phyloP scores from a whole-genome alignment of 2,888 invertebrate genomes.

The Athrips mouffetella region DNA sequence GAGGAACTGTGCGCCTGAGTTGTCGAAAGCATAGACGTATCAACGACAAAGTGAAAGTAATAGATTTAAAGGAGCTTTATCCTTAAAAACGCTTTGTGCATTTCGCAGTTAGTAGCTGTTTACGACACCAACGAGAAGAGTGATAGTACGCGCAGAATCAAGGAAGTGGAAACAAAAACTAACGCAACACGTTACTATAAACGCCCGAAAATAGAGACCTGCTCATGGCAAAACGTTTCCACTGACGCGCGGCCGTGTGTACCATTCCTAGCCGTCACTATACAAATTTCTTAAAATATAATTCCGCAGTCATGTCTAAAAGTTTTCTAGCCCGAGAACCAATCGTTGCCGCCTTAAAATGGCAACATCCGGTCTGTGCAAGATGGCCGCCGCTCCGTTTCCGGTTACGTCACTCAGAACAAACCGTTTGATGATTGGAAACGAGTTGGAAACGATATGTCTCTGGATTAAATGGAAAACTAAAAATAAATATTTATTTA shows the following conservation, averaged over 20 bases:
- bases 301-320: conserved; percentile 28
- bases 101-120: too few species aligned
- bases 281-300: not conserved
- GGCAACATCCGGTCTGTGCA: conserved; percentile 64
- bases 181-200: too few species aligned
- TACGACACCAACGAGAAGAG: too few species aligned
- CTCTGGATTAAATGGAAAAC: not conserved
- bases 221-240: too few species aligned
- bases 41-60: too few species aligned
- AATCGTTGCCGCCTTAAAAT: conserved; percentile 71
- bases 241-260: not conserved
- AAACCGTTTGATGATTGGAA: conserved; percentile 44
- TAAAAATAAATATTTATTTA: not conserved
- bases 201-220: too few species aligned
- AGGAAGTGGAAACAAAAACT: too few species aligned
- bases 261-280: not conserved
- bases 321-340: conserved; percentile 37
- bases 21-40: too few species aligned
- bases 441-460: not conserved
- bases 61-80: too few species aligned
- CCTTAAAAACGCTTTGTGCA: too few species aligned
- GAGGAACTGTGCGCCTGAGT: too few species aligned
- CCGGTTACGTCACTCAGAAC: conserved; percentile 58
- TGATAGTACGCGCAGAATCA: too few species aligned
- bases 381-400: conserved; percentile 61